These are phyloP conservation scores for Escarpia spicata DNA, from an alignment of 2,888 invertebrate species.

Conservation along the genomic window DNA sequence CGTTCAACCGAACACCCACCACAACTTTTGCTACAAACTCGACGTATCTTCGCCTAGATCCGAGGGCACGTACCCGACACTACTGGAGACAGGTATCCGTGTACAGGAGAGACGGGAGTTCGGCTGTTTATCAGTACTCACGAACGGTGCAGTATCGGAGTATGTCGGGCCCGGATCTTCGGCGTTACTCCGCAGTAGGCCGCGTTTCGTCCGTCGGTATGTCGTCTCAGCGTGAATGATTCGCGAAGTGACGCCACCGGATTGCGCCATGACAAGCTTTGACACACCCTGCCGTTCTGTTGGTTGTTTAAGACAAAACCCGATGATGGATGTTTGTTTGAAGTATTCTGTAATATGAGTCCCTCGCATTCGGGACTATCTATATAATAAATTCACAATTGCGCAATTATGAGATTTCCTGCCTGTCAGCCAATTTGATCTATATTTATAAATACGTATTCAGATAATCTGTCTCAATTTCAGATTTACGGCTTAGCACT, in stretches of 20 bases:
- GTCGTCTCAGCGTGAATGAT: neutral
- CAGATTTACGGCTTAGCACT: no score
- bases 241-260: neutral
- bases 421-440: no score
- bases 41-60: neutral
- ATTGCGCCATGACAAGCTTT: neutral
- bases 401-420: no score
- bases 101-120: neutral
- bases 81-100: neutral
- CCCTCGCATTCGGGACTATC: neutral
- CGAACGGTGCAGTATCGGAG: neutral
- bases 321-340: neutral
- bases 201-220: neutral
- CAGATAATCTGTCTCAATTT: no score
- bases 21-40: neutral
- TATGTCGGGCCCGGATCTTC: neutral
- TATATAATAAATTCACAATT: no score
- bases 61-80: neutral
- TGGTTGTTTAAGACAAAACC: neutral
- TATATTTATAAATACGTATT: no score
- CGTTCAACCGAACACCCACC: neutral
- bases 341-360: neutral
- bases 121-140: neutral
- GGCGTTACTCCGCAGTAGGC: neutral
- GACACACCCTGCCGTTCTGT: neutral